Evolutionary conservation across 2,797 vertebrate species (phyloP).

Genomic region (Rhabdophis nuchalis): DNA sequence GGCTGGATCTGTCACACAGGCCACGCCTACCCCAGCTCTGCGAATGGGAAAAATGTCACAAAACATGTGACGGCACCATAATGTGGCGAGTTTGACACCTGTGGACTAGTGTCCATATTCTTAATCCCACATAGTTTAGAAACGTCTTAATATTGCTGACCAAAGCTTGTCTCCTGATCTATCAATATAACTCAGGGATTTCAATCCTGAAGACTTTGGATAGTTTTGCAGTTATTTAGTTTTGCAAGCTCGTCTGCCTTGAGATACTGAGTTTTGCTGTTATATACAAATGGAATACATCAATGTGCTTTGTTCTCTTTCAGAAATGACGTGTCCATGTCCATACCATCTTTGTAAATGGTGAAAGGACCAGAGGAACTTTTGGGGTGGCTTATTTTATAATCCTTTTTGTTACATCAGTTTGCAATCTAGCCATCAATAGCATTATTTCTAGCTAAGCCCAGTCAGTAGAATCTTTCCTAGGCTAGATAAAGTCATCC

Average conservation of each 20-base stretch:
- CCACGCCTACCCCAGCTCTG: too few relatives aligned
- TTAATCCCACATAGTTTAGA: background rate
- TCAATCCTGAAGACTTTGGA: background rate
- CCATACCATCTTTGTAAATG: background rate
- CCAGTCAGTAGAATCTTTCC: background rate
- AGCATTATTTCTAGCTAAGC: background rate
- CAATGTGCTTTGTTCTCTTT: background rate
- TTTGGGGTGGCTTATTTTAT: background rate
- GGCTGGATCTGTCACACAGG: too few relatives aligned
- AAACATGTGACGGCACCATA: too few relatives aligned
- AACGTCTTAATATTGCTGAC: background rate
- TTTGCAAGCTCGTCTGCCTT: background rate
- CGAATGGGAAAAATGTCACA: too few relatives aligned
- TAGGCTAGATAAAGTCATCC: background rate
- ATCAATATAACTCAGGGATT: background rate
- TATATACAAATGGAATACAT: background rate
- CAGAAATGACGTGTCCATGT: background rate
- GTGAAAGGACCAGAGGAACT: background rate
- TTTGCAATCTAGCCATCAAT: background rate
- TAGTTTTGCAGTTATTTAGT: background rate
- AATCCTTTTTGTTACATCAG: background rate
- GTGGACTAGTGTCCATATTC: background rate
- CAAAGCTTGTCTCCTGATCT: background rate
- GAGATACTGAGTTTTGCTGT: background rate
- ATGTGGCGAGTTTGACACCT: too few relatives aligned